A percentile compares a stretch with the other conserved stretches of the same genome.
phyloP scores from a whole-genome alignment of 2,888 invertebrate genomes.

The Mongoloraphidia duomilia region DNA sequence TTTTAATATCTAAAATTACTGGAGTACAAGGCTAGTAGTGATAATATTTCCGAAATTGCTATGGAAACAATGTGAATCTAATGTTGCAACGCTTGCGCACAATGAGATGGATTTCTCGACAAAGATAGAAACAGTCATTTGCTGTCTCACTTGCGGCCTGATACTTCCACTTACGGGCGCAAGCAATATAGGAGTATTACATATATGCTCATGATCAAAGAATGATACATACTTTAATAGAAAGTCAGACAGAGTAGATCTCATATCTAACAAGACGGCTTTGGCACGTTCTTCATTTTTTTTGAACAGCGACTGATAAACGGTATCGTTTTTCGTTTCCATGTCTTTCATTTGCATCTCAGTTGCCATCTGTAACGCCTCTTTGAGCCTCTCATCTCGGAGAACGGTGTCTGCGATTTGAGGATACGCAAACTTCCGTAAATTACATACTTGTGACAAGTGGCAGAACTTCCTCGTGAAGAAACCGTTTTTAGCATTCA shows the following conservation, averaged over 20 bases:
- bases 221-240: conserved; percentile 34
- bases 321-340: conserved; percentile 27
- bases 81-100: too few species aligned
- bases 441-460: conserved; percentile 48
- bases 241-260: conserved; percentile 65
- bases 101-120: too few species aligned
- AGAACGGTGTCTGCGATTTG: conserved; percentile 45
- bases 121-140: too few species aligned
- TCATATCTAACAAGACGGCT: conserved; percentile 58
- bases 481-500: conserved; percentile 38
- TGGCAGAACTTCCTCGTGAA: conserved; percentile 46
- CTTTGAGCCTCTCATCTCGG: conserved; percentile 53
- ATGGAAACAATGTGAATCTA: too few species aligned
- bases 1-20: too few species aligned
- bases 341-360: conserved; percentile 30
- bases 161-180: too few species aligned
- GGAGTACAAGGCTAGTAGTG: too few species aligned
- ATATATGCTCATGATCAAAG: too few species aligned
- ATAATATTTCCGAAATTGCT: too few species aligned
- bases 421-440: conserved; percentile 52
- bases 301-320: conserved; percentile 38
- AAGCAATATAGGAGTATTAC: too few species aligned
- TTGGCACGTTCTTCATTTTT: conserved; percentile 52
- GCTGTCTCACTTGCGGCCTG: too few species aligned
- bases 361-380: conserved; percentile 57